Conservation (phyloP, 2,888 invertebrate genomes). For the Rhopalosiphum nymphaeae region DNA sequence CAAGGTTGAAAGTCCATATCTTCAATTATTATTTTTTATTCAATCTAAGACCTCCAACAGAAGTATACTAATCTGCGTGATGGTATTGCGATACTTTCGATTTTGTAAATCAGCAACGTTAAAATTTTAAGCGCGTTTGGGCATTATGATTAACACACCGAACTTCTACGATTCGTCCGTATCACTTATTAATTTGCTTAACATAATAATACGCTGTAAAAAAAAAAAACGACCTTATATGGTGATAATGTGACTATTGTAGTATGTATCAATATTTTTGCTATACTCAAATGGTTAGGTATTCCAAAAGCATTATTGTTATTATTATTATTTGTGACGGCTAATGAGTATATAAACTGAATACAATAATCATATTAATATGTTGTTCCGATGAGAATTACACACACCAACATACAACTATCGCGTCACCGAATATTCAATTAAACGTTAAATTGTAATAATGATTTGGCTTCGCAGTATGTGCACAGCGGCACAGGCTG, state of each 20-base stretch:
- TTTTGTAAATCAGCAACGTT: background rate
- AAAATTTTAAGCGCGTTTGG: background rate
- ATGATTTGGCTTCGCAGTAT: constrained; percentile 18
- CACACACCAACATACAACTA: background rate
- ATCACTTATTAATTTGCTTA: background rate
- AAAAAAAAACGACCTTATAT: background rate
- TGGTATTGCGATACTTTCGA: background rate
- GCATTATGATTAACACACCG: background rate
- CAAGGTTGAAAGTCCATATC: background rate
- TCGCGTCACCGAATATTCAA: background rate
- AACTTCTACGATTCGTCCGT: background rate
- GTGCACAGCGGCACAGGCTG: background rate
- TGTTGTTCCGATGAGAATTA: background rate
- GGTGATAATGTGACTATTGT: background rate
- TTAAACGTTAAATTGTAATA: constrained; percentile 30
- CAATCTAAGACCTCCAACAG: background rate
- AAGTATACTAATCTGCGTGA: background rate
- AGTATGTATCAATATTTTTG: background rate
- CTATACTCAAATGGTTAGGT: background rate
- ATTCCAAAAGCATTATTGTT: background rate
- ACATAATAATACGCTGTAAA: background rate
- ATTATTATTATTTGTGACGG: background rate
- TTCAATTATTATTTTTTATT: background rate
- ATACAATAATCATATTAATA: background rate
- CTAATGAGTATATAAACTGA: background rate